Conservation (phyloP, 2,888 invertebrate species). For the Hydroisotoma schaefferi region DNA sequence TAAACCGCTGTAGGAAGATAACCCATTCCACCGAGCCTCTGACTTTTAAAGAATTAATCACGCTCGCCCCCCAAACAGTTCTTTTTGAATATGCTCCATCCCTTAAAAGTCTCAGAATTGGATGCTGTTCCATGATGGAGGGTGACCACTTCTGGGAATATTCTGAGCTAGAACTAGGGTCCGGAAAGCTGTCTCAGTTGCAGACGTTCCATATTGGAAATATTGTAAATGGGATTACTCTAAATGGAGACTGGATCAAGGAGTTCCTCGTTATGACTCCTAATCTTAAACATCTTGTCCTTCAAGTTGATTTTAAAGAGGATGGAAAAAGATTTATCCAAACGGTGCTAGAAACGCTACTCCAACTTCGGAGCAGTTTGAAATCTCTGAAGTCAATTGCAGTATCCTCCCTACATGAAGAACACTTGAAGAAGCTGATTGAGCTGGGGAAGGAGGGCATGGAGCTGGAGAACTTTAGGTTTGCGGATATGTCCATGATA, state of each 20-base stretch:
- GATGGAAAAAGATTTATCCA: conserved; percentile 33
- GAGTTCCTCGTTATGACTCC: conserved; percentile 31
- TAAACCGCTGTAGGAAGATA: conserved; percentile 29
- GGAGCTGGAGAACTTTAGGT: conserved; percentile 25
- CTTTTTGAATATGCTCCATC: conserved; percentile 20
- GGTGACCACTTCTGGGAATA: conserved; percentile 9
- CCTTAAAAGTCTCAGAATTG: conserved; percentile 29
- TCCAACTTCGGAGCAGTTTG: conserved; percentile 13
- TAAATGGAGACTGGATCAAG: conserved; percentile 23
- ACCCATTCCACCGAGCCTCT: conserved; percentile 28
- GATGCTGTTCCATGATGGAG: conserved; percentile 33
- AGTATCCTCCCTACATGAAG: conserved; percentile 31
- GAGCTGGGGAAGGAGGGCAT: conserved; percentile 31
- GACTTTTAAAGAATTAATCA: no score
- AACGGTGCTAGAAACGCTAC: conserved; percentile 23
- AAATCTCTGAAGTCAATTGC: conserved; percentile 22
- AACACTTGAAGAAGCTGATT: conserved; percentile 23
- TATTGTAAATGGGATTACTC: conserved; percentile 21
- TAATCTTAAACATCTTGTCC: conserved; percentile 28
- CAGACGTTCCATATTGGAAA: conserved; percentile 33
- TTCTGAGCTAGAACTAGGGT: conserved; percentile 3
- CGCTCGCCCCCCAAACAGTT: conserved; percentile 18
- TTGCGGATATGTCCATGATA: no score
- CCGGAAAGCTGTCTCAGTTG: not conserved
- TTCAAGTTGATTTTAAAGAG: conserved; percentile 36